A percentile compares a stretch with the other conserved stretches of the same genome.
These are phyloP conservation scores for Glaucidium brasilianum DNA, from an alignment of 2,113 vertebrate genomes.

Conservation along the genomic window DNA sequence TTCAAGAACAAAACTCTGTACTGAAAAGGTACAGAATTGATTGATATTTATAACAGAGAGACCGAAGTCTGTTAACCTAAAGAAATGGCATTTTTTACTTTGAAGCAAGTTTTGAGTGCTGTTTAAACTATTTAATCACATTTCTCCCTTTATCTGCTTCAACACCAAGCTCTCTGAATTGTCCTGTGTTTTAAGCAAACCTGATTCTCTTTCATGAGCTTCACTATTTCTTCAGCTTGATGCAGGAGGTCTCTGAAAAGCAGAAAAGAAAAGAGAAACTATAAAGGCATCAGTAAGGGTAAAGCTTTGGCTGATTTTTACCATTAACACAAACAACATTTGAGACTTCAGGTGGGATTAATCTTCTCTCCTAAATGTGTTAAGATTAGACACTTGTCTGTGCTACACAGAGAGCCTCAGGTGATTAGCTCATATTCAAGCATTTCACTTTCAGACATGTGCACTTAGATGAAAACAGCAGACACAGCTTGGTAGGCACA, in stretches of 20 bases:
- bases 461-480: background rate
- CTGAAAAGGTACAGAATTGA: background rate
- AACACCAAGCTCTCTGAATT: background rate
- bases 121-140: background rate
- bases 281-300: background rate
- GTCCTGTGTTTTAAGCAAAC: constrained; percentile 54
- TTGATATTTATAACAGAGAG: background rate
- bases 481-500: background rate
- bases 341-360: background rate
- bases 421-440: background rate
- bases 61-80: background rate
- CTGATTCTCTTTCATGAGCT: constrained; percentile 62
- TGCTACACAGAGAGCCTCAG: background rate
- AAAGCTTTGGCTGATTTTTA: background rate
- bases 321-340: background rate
- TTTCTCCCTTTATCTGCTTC: background rate
- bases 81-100: background rate
- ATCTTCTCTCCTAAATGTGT: background rate
- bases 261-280: background rate
- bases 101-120: background rate
- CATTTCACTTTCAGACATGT: background rate
- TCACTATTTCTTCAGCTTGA: constrained; percentile 68
- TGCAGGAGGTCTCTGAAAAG: constrained; percentile 61
- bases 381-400: background rate
- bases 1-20: background rate